Percentiles rank a stretch among this genome's conserved stretches.
These are phyloP conservation scores for Tinea pellionella DNA, from an alignment of 2,888 invertebrate species.

Conservation along the genomic window DNA sequence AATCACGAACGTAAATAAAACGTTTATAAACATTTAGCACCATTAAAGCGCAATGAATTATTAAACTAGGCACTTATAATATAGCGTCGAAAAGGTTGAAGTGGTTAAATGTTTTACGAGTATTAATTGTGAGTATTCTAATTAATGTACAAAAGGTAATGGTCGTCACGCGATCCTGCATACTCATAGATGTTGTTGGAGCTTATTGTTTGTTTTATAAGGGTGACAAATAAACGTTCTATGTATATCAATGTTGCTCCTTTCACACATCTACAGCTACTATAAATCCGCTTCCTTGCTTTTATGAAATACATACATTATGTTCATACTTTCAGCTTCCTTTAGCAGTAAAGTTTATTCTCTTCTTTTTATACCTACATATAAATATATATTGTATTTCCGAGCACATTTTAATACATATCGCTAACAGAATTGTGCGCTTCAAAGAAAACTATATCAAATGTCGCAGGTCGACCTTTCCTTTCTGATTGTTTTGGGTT, in stretches of 20 bases:
- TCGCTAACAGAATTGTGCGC: slow-evolving; percentile 22
- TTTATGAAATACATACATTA: slow-evolving; percentile 9
- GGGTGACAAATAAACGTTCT: background rate
- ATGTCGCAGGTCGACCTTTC: slow-evolving; percentile 50
- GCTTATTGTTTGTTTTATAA: background rate
- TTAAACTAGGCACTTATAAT: slow-evolving; percentile 39
- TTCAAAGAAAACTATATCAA: slow-evolving; percentile 53
- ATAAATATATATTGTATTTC: background rate
- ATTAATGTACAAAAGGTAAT: slow-evolving; percentile 20
- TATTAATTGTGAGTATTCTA: slow-evolving; percentile 42
- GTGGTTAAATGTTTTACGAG: slow-evolving; percentile 38
- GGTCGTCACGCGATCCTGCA: slow-evolving; percentile 15
- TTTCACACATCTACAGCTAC: background rate
- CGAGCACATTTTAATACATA: slow-evolving; percentile 1
- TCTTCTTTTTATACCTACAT: background rate
- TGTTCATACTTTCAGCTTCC: slow-evolving; percentile 1
- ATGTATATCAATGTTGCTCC: background rate
- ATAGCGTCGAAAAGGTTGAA: slow-evolving; percentile 22
- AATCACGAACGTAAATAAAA: slow-evolving; percentile 54
- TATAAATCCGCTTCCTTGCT: background rate
- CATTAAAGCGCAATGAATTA: slow-evolving; percentile 53
- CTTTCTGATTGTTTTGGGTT: slow-evolving; percentile 39
- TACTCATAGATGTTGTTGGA: background rate
- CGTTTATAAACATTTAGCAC: slow-evolving; percentile 46
- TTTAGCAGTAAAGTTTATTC: background rate